Evolutionary conservation across 2,113 vertebrate genomes (phyloP), one percentile per base, ranked within the genome.

Genomic region (Athene cunicularia): DNA sequence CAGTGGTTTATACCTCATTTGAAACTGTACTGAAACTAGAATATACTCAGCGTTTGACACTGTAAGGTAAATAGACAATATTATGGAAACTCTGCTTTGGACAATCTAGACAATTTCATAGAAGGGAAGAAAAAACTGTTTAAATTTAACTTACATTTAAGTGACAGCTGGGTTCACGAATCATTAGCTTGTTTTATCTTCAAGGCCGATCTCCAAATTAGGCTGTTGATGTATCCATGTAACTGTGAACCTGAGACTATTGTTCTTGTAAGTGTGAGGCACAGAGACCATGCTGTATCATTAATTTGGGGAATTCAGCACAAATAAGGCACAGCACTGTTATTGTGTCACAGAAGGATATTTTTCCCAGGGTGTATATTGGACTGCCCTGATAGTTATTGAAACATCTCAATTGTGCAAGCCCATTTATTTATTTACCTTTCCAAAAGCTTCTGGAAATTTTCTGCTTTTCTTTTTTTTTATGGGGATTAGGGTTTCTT

Each of bases 271-370:
- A 62, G 59, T 7, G 5, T 35, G 58, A 95, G 83, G 23, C 90
- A 24, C 26, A 35, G 59, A 87, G 27, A 5, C 14, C 77, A 41
- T 95, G 77, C 79, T 88, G 80, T 90, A 59, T 92, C 5, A 0
- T 94, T 90, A 83, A 90, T 95, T 93, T 88, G 74, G 22, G 71
- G 58, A 92, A 90, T 94, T 93, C 70, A 64, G 80, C 77, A 93
- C 74, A 88, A 90, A 90, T 88, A 92, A 94, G 19, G 55, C 81
- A 70, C 35, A 53, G 32, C 45, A 7, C 81, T 91, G 45, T 93
- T 88, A 47, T 5, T 47, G n/a, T 91, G 50, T 64, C 62, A 88
- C 81, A 86, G 80, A 79, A 90, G 59, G 59, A 11, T 13, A 3
- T 72, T 90, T 77, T 81, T 72, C 41, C 45, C 43, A n/a, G 39